Percentiles rank a stretch among this genome's conserved stretches.
Evolutionary conservation across 1,140 invertebrate species (phyloP).

Genomic region (Drosophila jambulina): DNA sequence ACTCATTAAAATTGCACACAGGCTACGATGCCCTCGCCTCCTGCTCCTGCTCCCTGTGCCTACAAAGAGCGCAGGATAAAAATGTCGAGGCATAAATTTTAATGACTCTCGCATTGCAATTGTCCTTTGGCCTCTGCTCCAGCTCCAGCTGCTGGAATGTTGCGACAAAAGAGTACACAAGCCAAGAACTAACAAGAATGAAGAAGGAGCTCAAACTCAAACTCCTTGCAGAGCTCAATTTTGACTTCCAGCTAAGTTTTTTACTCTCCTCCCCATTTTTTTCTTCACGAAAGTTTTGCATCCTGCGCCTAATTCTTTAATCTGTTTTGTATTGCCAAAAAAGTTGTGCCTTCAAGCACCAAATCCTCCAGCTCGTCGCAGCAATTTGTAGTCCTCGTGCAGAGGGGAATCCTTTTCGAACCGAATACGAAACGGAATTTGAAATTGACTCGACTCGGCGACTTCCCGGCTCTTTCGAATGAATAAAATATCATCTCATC

Average conservation of each 20-base stretch:
- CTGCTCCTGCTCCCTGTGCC: slow-evolving; percentile 12
- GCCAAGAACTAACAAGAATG: slow-evolving; percentile 37
- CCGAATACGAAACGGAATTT: slow-evolving; percentile 57
- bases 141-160: slow-evolving; percentile 28
- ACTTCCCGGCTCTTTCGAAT: slow-evolving; percentile 25
- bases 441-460: slow-evolving; percentile 26
- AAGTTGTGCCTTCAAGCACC: slow-evolving; percentile 28
- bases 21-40: slow-evolving; percentile 4
- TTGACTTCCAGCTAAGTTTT: slow-evolving; percentile 73
- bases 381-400: slow-evolving; percentile 30
- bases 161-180: slow-evolving; percentile 33
- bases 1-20: slow-evolving; percentile 82
- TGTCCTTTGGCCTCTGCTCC: slow-evolving; percentile 56
- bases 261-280: slow-evolving; percentile 28
- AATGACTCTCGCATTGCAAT: slow-evolving; percentile 79
- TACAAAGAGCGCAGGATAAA: slow-evolving; percentile 22
- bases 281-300: slow-evolving; percentile 45
- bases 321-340: slow-evolving; percentile 65
- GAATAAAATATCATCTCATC: slow-evolving; percentile 70
- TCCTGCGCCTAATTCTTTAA: slow-evolving; percentile 50
- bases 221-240: slow-evolving; percentile 59
- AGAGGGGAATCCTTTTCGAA: slow-evolving; percentile 28
- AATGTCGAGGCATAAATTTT: slow-evolving; percentile 68
- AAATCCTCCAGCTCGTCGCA: slow-evolving; percentile 11
- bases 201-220: slow-evolving; percentile 24